These are phyloP conservation scores for Diacarnus erythraeanus DNA, from an alignment of 37 sponge, comb jelly and placozoan species.

Conservation along the genomic window DNA sequence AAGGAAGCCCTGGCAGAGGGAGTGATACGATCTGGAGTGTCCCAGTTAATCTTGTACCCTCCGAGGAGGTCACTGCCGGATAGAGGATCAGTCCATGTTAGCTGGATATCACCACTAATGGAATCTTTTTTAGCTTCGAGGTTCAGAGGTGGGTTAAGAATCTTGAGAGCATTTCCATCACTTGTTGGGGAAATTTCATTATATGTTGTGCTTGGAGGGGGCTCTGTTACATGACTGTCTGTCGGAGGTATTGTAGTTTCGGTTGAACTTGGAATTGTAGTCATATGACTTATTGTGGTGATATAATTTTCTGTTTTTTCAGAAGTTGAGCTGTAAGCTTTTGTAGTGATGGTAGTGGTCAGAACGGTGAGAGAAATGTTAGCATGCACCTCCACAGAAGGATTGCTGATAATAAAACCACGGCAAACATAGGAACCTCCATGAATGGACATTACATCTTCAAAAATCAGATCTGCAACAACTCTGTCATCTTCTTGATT, in stretches of 20 bases:
- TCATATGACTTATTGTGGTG: background rate
- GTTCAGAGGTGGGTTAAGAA: background rate
- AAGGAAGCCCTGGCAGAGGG: background rate
- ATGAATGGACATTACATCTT: background rate
- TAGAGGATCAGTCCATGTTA: background rate
- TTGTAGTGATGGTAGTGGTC: background rate
- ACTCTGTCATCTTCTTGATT: background rate
- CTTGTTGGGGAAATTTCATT: background rate
- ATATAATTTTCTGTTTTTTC: background rate
- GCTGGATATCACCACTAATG: background rate
- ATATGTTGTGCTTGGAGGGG: background rate
- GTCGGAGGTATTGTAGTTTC: background rate
- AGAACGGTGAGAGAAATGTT: background rate
- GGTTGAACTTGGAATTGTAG: background rate
- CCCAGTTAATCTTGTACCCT: slow-evolving; percentile 67
- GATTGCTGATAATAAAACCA: background rate
- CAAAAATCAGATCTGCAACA: background rate
- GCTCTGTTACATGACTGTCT: background rate
- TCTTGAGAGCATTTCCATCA: background rate
- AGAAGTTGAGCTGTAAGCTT: background rate
- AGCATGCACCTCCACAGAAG: background rate
- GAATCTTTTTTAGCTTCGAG: background rate
- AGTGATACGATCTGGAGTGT: background rate
- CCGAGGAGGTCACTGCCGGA: background rate
- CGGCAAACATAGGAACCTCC: background rate